Conservation (phyloP, 2,888 invertebrate species). For the Philaethria dido region DNA sequence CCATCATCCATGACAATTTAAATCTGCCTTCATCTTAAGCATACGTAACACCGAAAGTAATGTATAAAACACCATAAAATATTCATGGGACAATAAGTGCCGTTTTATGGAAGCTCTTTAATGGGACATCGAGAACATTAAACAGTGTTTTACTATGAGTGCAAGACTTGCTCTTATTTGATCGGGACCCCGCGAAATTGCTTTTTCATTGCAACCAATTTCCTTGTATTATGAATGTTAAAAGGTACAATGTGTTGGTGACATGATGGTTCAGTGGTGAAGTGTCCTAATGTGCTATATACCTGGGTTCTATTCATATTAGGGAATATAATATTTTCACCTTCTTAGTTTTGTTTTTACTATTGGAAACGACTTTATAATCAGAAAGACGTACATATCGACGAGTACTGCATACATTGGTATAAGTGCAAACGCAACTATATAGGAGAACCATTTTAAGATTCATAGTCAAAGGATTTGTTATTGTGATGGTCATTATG, state of each 20-base stretch:
- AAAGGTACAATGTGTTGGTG: conserved; percentile 44
- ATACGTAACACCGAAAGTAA: conserved; percentile 29
- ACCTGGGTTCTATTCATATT: neutral
- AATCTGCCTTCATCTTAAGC: conserved; percentile 12
- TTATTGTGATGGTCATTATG: too few relatives aligned
- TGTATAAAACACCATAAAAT: conserved; percentile 51
- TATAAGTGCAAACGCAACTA: too few relatives aligned
- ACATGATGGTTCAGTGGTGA: neutral
- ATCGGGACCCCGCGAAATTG: conserved; percentile 55
- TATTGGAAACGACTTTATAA: too few relatives aligned
- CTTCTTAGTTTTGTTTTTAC: too few relatives aligned
- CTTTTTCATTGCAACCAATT: conserved; percentile 70
- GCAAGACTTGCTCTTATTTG: conserved; percentile 41
- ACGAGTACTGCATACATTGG: too few relatives aligned
- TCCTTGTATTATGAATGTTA: conserved; percentile 60
- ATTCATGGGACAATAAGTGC: conserved; percentile 62
- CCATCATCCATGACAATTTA: conserved; percentile 1
- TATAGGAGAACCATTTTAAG: too few relatives aligned
- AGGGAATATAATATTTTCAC: too few relatives aligned
- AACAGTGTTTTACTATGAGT: conserved; percentile 51
- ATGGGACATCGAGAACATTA: conserved; percentile 58
- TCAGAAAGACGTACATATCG: too few relatives aligned
- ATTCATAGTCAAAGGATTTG: too few relatives aligned
- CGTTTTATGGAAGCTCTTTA: conserved; percentile 60
- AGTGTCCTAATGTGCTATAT: too few relatives aligned